Base-by-base conservation (phyloP, 2,113 vertebrate genomes). In the Tragulus kanchil region DNA sequence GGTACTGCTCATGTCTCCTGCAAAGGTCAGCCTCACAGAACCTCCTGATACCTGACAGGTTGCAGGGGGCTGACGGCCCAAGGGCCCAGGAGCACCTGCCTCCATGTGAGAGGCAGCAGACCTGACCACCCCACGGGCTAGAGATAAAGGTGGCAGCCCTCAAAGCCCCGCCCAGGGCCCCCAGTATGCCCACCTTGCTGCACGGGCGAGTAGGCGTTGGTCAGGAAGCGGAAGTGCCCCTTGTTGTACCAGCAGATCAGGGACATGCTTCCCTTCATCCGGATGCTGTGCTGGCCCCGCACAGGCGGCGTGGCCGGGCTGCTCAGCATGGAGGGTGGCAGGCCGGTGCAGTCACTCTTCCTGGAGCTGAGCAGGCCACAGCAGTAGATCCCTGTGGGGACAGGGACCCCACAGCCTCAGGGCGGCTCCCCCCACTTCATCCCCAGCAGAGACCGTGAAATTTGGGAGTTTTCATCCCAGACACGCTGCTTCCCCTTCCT, bases 201-300 rank as follows among this genome's bases (percentile, higher is more conserved):
- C 92, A 99, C 97, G 0, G 99, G 99, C 31, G 99, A 99, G 97
- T 99, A 99, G 84, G 99, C 99, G 0, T 99, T 99, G 96, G 99
- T 99, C 98, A 99, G 98, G 98, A 99, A 99, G 96, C 99, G 99
- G 78, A 99, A 99, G 98, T 99, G 99, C 58, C 99, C 99, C 98
- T 99, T 99, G 98, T 99, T 99, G 98, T 99, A 99, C 99, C 99
- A 99, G 99, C 99, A 99, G 98, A 99, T 99, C 97, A 99, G 98
- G 3, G 99, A 99, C 99, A 99, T 99, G 97, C 98, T 99, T 97
- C 99, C 99, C 94, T 99, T 99, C 99, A 99, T 99, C 98, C 99
- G 99, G 96, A 99, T 99, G 87, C 98, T 98, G 95, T 99, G 99
- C 85, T 99, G 99, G 92, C 99, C 99, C 15, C 99, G 99, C 95